A percentile compares a stretch with the other conserved stretches of the same genome.
phyloP scores from a whole-genome alignment of 1,140 invertebrate genomes.

The Sarcophaga peregrina region DNA sequence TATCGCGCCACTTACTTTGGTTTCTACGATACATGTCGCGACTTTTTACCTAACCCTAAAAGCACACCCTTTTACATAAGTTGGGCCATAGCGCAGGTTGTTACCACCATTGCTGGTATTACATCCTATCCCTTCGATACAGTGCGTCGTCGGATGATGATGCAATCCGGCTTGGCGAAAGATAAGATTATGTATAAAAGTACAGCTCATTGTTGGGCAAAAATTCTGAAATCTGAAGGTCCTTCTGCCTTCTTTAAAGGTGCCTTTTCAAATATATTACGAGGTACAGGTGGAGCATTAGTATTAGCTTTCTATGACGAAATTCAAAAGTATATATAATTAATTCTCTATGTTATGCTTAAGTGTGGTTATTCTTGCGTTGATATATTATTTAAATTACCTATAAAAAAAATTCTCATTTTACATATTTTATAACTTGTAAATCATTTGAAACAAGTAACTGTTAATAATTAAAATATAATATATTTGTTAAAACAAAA shows the following conservation, averaged over 20 bases:
- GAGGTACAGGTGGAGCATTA: slow-evolving; percentile 84
- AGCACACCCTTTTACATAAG: slow-evolving; percentile 85
- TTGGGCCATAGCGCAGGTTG: slow-evolving; percentile 87
- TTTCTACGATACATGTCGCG: slow-evolving; percentile 92
- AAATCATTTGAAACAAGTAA: too few species aligned
- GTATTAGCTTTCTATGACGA: slow-evolving; percentile 85
- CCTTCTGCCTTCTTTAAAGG: slow-evolving; percentile 84
- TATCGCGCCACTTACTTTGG: slow-evolving; percentile 95
- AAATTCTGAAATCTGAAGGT: slow-evolving; percentile 80
- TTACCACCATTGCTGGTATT: slow-evolving; percentile 89
- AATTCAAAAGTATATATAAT: slow-evolving; percentile 74
- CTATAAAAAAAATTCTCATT: too few species aligned
- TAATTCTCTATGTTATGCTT: too few species aligned
- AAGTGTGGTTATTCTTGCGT: too few species aligned
- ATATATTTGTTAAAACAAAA: too few species aligned
- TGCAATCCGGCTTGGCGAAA: slow-evolving; percentile 81
- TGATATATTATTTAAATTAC: too few species aligned
- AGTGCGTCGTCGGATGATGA: slow-evolving; percentile 93
- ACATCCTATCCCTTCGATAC: slow-evolving; percentile 96
- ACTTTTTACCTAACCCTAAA: slow-evolving; percentile 86
- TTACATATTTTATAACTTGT: too few species aligned
- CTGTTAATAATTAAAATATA: too few species aligned
- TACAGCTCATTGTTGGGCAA: slow-evolving; percentile 84
- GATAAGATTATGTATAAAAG: slow-evolving; percentile 82
- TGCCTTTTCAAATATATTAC: slow-evolving; percentile 81